Conservation (phyloP, 2,113 vertebrate genomes). For the Gasterosteus aculeatus region DNA sequence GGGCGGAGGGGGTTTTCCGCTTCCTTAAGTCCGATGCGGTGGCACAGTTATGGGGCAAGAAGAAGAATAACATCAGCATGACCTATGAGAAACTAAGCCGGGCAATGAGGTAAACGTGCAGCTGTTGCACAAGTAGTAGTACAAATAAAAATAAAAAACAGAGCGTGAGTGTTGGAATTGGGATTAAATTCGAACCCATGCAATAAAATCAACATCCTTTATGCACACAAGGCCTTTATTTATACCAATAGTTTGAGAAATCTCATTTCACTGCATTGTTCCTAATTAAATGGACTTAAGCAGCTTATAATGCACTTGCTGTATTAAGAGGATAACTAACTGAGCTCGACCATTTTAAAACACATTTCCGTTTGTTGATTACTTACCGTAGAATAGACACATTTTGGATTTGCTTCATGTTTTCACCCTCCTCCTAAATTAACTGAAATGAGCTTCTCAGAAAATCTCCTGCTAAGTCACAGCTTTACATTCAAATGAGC, state of each 20-base stretch:
- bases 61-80: slow-evolving; percentile 99
- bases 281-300: slow-evolving; percentile 23
- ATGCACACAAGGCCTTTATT: no score
- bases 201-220: no score
- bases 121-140: not conserved
- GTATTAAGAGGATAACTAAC: not conserved
- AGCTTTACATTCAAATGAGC: slow-evolving; percentile 52
- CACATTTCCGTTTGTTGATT: not conserved
- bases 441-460: slow-evolving; percentile 25
- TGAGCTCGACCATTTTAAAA: slow-evolving; percentile 5
- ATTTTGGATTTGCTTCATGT: not conserved
- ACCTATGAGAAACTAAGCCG: slow-evolving; percentile 98
- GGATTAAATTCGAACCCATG: no score
- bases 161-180: no score
- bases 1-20: slow-evolving; percentile 93
- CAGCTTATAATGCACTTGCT: slow-evolving; percentile 9
- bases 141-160: not conserved
- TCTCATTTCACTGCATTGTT: slow-evolving; percentile 25
- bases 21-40: slow-evolving; percentile 98
- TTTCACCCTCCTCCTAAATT: not conserved
- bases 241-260: slow-evolving; percentile 1
- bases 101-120: slow-evolving; percentile 90
- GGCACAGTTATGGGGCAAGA: slow-evolving; percentile 97
- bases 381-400: not conserved
- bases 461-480: slow-evolving; percentile 16